phyloP scores from a whole-genome alignment of 2,888 invertebrate species.

The Lacanobia oleracea region DNA sequence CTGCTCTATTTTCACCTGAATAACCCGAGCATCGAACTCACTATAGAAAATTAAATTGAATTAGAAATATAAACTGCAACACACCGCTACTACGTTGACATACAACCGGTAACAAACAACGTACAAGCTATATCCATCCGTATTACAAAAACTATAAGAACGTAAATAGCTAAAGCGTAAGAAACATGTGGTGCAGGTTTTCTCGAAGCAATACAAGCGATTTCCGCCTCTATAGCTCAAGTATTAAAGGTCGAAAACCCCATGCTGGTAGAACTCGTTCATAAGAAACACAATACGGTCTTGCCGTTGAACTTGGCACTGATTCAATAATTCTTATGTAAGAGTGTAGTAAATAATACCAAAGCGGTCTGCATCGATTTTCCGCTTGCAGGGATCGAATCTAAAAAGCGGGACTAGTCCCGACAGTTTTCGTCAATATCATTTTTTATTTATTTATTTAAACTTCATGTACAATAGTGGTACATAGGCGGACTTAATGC shows the following conservation, averaged over 20 bases:
- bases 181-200: conserved; percentile 3
- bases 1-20: conserved; percentile 34
- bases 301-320: conserved; percentile 56
- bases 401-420: too few relatives aligned
- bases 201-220: conserved; percentile 4
- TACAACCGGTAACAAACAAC: background rate
- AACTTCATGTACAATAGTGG: too few relatives aligned
- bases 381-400: background rate
- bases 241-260: conserved; percentile 1
- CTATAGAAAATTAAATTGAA: conserved; percentile 34
- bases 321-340: conserved; percentile 50
- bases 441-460: too few relatives aligned
- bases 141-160: background rate
- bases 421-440: too few relatives aligned
- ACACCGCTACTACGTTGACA: conserved; percentile 21
- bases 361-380: conserved; percentile 23
- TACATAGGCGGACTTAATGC: too few relatives aligned
- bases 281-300: conserved; percentile 4
- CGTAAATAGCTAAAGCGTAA: background rate
- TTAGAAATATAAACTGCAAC: conserved; percentile 37
- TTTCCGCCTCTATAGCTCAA: background rate
- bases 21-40: conserved; percentile 40
- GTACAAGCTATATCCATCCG: conserved; percentile 3
- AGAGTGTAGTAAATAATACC: conserved; percentile 26
- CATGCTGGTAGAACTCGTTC: background rate